Evolutionary conservation across 2,888 invertebrate genomes (phyloP).

Genomic region (Plutella xylostella): DNA sequence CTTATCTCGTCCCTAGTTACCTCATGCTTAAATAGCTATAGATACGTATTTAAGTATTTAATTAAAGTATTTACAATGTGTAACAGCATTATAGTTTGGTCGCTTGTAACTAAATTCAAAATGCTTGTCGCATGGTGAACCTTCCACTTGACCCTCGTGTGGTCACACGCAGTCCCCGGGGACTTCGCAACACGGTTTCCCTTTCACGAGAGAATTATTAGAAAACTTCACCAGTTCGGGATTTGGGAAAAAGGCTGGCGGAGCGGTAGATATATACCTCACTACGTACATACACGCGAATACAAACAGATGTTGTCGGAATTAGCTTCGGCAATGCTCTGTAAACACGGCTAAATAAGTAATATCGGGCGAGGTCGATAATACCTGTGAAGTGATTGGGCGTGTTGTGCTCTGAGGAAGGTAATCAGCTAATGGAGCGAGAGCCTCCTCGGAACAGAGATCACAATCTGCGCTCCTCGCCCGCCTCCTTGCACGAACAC

Average conservation of each 20-base stretch:
- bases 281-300: too few species aligned
- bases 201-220: conserved; percentile 47
- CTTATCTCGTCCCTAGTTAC: too few species aligned
- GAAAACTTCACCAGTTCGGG: conserved; percentile 19
- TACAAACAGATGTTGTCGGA: too few species aligned
- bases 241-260: neutral
- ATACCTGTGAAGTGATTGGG: conserved; percentile 5
- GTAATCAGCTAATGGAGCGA: conserved; percentile 54
- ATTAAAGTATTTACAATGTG: too few species aligned
- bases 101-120: conserved; percentile 22
- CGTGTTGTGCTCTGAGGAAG: conserved; percentile 29
- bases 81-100: too few species aligned
- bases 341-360: conserved; percentile 2
- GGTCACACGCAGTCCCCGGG: conserved; percentile 53
- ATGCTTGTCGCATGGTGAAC: conserved; percentile 51
- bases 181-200: conserved; percentile 52
- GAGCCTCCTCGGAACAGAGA: conserved; percentile 29
- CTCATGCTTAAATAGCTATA: too few species aligned
- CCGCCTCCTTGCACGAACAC: neutral
- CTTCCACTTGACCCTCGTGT: conserved; percentile 57
- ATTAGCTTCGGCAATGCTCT: too few species aligned
- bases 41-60: too few species aligned
- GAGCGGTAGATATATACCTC: neutral
- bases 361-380: neutral
- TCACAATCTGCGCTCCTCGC: conserved; percentile 29